Conservation (phyloP, 2,888 invertebrate genomes). For the Tromatobia lineatoria region DNA sequence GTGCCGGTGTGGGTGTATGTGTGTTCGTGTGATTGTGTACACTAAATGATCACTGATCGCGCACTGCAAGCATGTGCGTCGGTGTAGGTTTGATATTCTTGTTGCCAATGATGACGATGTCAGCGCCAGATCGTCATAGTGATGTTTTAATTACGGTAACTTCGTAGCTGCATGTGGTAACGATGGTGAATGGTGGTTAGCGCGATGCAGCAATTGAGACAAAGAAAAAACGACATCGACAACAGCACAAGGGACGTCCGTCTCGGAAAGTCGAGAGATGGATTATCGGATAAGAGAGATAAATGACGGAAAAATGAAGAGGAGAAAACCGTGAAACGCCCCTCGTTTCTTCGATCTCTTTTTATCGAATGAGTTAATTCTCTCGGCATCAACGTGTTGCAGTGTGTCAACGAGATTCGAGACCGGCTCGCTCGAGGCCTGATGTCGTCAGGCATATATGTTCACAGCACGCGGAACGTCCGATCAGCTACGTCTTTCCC, state of each 20-base stretch:
- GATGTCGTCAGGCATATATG: conserved; percentile 3
- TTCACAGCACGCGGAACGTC: conserved; percentile 1
- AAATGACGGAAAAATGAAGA: conserved; percentile 10
- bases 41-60: conserved; percentile 10
- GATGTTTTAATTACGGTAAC: conserved; percentile 35
- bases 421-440: conserved; percentile 59
- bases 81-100: conserved; percentile 18
- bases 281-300: conserved; percentile 28
- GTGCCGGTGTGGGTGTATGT: neutral
- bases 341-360: conserved; percentile 17
- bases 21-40: neutral
- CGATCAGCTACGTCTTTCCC: conserved; percentile 1
- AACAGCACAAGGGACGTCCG: conserved; percentile 4
- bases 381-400: conserved; percentile 3
- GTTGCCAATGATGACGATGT: conserved; percentile 21
- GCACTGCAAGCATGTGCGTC: neutral
- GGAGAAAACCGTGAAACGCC: conserved; percentile 6
- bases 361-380: conserved; percentile 40
- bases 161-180: conserved; percentile 17
- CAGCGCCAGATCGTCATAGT: conserved; percentile 1
- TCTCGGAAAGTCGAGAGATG: conserved; percentile 23
- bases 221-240: conserved; percentile 3
- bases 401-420: conserved; percentile 53
- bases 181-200: conserved; percentile 3
- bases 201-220: conserved; percentile 5